Evolutionary conservation across 2,113 vertebrate species (phyloP), one percentile per base, ranked within the genome.

Genomic region (Apodemus sylvaticus): DNA sequence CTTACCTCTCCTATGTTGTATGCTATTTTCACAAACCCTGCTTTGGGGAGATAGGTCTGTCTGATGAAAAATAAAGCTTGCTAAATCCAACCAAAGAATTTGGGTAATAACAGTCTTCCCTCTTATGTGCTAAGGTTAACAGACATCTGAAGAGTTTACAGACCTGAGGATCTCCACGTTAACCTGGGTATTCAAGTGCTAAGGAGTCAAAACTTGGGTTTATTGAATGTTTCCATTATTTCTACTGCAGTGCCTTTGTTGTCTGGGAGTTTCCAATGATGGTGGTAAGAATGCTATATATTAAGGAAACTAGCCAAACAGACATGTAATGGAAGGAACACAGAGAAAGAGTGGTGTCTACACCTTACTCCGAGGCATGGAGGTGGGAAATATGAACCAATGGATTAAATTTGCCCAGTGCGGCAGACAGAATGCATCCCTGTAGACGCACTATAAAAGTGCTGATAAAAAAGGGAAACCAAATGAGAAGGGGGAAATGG

Each of bases 251-350:
- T 42, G 26, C 39, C 93, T 95, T 87, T 22, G 29, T 10, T 83
- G 82, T 83, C 36, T 70, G 48, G 36, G 14, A 66, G 10, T 45
- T 82, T 86, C 22, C 48, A 93, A 83, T 51, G 89, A 77, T 42
- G 36, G 31, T 77, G 7, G 71, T 36, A 7, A 85, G 17, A 91
- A 48, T 70, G 86, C 71, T 95, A 89, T 95, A 89, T 89, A 70
- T 66, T 92, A n/a, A 92, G 31, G 62, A 86, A 95, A 86, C 0
- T 79, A 14, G 36, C 42, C 74, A 95, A 92, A 66, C 2, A 87
- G 53, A 73, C 73, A 88, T 24, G 55, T 5, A 74, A 55, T 13
- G 83, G 29, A 17, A 55, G 77, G 60, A 87, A 77, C 22, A 53
- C 1, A 87, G 62, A 22, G 20, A 93, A 55, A 42, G 81, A 60